Conservation (phyloP, 2,888 invertebrate genomes). For the Carpatolechia fugitivella region DNA sequence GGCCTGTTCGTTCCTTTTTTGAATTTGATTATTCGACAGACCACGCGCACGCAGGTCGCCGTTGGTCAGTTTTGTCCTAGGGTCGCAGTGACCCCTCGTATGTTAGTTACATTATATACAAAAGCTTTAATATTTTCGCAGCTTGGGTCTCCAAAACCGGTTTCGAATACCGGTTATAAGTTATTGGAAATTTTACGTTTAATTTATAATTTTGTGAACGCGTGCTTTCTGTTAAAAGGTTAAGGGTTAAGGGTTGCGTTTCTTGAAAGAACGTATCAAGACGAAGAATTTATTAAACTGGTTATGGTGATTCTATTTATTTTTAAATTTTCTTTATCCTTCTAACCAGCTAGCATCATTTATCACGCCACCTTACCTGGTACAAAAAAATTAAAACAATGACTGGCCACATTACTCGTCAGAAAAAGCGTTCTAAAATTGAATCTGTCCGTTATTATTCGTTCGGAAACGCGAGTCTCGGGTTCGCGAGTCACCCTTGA, state of each 20-base stretch:
- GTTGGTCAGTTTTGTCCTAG: constrained; percentile 55
- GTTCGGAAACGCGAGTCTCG: constrained; percentile 57
- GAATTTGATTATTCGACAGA: constrained; percentile 69
- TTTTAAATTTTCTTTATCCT: background rate
- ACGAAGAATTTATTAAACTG: background rate
- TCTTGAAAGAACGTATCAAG: constrained; percentile 11
- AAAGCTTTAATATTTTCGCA: constrained; percentile 70
- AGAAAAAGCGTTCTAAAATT: constrained; percentile 48
- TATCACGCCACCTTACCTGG: too few species aligned
- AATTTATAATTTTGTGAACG: constrained; percentile 66
- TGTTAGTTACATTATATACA: constrained; percentile 64
- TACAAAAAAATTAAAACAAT: constrained; percentile 9
- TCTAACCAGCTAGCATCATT: too few species aligned
- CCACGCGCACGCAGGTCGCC: constrained; percentile 69
- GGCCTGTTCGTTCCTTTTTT: constrained; percentile 70
- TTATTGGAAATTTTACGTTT: constrained; percentile 74
- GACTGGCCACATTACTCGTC: constrained; percentile 15
- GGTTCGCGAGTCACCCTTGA: constrained; percentile 42
- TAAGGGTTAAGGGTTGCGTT: constrained; percentile 55
- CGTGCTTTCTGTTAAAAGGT: constrained; percentile 66
- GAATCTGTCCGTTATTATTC: constrained; percentile 59
- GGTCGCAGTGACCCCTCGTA: constrained; percentile 59
- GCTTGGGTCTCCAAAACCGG: constrained; percentile 61
- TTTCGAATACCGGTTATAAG: constrained; percentile 39
- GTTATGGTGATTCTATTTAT: background rate